Evolutionary conservation across 2,113 vertebrate genomes (phyloP).

Genomic region (Mormyrus iriodes): DNA sequence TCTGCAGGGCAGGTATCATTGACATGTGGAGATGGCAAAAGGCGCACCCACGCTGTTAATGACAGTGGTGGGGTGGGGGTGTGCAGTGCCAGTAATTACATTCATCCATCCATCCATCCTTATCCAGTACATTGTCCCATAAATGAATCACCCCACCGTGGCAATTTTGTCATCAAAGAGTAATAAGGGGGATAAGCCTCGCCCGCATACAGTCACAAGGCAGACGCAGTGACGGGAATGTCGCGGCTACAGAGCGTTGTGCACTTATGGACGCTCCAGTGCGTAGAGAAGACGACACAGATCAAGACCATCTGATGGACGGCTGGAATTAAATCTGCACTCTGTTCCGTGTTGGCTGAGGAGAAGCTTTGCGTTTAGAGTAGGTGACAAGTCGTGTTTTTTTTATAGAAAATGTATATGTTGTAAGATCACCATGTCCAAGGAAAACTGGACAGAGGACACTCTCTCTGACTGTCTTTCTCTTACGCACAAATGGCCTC

Average conservation of each 20-base stretch:
- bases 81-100: neutral
- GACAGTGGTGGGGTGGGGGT: neutral
- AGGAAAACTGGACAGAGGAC: neutral
- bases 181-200: neutral
- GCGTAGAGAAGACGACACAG: neutral
- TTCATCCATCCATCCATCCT: neutral
- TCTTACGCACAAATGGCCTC: neutral
- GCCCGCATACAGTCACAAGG: neutral
- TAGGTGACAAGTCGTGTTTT: neutral
- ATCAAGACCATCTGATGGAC: neutral
- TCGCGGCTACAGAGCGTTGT: neutral
- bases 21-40: neutral
- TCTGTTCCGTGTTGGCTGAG: neutral
- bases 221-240: neutral
- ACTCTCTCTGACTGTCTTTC: neutral
- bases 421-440: neutral
- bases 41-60: neutral
- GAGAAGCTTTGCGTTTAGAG: neutral
- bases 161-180: neutral
- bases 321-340: neutral
- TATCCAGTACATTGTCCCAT: neutral
- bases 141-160: neutral
- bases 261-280: neutral
- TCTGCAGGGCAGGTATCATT: neutral
- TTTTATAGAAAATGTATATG: neutral